Evolutionary conservation across 2,888 invertebrate species (phyloP).

Genomic region (Boloria euphrosyne): DNA sequence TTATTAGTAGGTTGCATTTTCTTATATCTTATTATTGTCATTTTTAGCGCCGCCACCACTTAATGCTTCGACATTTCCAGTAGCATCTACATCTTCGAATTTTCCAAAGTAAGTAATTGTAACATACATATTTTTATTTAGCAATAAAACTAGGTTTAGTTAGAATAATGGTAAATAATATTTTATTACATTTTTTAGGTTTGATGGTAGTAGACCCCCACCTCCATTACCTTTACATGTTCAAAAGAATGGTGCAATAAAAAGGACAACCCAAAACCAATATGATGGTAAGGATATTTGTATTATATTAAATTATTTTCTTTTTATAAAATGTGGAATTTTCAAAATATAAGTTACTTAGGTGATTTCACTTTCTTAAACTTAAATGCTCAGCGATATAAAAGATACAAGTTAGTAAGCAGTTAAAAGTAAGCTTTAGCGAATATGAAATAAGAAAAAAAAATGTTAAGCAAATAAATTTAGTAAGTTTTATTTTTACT

Average conservation of each 20-base stretch:
- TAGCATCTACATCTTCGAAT: conserved; percentile 9
- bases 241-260: conserved; percentile 45
- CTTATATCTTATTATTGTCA: neutral
- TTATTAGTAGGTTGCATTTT: conserved; percentile 10
- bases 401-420: conserved; percentile 23
- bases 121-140: neutral
- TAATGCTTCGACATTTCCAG: conserved; percentile 7
- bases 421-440: conserved; percentile 39
- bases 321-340: conserved; percentile 21
- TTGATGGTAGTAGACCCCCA: conserved; percentile 63
- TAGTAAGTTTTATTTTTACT: neutral
- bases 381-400: conserved; percentile 41
- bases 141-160: neutral
- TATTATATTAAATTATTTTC: conserved; percentile 13
- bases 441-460: conserved; percentile 37
- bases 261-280: conserved; percentile 44
- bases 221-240: conserved; percentile 51
- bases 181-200: conserved; percentile 47
- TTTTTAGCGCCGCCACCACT: conserved; percentile 12
- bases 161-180: neutral
- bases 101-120: conserved; percentile 22
- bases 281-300: conserved; percentile 14
- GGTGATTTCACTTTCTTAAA: neutral
- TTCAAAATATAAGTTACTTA: conserved; percentile 16
- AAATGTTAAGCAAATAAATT: neutral